Base-by-base conservation (phyloP, 37 sponge, comb jelly and placozoan species). In the Theonella swinhoei region DNA sequence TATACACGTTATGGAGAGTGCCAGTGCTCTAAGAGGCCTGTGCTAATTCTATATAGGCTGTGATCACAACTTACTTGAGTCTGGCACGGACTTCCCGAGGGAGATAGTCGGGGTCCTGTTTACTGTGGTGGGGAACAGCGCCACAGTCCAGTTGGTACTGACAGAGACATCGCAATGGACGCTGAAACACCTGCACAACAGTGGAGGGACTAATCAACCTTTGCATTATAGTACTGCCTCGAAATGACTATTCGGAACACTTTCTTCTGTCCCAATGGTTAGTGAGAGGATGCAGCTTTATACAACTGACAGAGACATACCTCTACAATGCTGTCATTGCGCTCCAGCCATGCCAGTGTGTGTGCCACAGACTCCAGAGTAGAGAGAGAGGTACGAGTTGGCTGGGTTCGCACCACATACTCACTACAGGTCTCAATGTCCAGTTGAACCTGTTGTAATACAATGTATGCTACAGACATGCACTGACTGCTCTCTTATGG, bases 321-420 rank as follows among this genome's bases (percentile, higher is more conserved):
- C 64, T 92, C 91, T 19, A 85, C 54, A 30, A 95, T 85, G 36
- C 60, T 33, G 7, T 89, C 78, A 22, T 82, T 47, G 7, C 58
- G 25, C 76, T 97, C 98, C 25, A 97, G 70, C 77, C 89, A 83
- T 20, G 79, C 80, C 70, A 97, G 64, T 59, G 91, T 66, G 66
- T 94, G 83, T 24, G 98, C 96, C 14, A 93, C 85, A 54, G 93
- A 92, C 70, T 97, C 98, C 42, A 95, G 64, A 4, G 98, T 97
- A 19, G 94, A 97, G 24, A 95, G 85, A 64, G 94, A 42, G 31
- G 58, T 65, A n/a, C 86, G 74, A 14, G 84, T 93, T 1, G 98
- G 98, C 84, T 97, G 98, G 19, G 91, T 95, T 40, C 98, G 69
- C 31, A 97, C 93, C 41, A 92, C 89, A 72, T 95, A 97, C 82